phyloP scores from a whole-genome alignment of 2,113 vertebrate species.

The Megalops atlanticus region DNA sequence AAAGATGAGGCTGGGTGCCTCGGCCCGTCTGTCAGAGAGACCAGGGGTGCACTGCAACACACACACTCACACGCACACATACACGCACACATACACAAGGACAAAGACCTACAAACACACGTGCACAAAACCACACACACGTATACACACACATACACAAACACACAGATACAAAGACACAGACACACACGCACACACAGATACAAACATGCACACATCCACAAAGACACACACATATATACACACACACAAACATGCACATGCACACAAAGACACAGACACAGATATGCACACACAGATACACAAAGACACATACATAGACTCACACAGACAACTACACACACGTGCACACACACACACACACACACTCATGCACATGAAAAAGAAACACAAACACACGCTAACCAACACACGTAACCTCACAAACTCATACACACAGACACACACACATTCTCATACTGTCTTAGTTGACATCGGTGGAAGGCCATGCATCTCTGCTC shows the following conservation, averaged over 20 bases:
- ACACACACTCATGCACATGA: not conserved
- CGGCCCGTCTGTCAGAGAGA: slow-evolving; percentile 35
- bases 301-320: not conserved
- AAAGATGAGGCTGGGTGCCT: slow-evolving; percentile 41
- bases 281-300: not conserved
- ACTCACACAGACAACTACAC: not conserved
- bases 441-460: not conserved
- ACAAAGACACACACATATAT: not conserved
- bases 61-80: not conserved
- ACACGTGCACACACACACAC: not conserved
- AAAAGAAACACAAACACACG: too few relatives aligned
- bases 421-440: not conserved
- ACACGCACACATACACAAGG: not conserved
- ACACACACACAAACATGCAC: too few relatives aligned
- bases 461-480: slow-evolving; percentile 42
- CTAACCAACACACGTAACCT: too few relatives aligned
- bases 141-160: too few relatives aligned
- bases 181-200: not conserved
- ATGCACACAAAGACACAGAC: too few relatives aligned
- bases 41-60: not conserved
- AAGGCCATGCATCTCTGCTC: slow-evolving; percentile 25
- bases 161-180: too few relatives aligned
- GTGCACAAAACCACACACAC: too few relatives aligned
- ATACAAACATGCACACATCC: not conserved
- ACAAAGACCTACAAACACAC: not conserved